phyloP scores from a whole-genome alignment of 2,797 vertebrate genomes.

The Cuculus canorus region DNA sequence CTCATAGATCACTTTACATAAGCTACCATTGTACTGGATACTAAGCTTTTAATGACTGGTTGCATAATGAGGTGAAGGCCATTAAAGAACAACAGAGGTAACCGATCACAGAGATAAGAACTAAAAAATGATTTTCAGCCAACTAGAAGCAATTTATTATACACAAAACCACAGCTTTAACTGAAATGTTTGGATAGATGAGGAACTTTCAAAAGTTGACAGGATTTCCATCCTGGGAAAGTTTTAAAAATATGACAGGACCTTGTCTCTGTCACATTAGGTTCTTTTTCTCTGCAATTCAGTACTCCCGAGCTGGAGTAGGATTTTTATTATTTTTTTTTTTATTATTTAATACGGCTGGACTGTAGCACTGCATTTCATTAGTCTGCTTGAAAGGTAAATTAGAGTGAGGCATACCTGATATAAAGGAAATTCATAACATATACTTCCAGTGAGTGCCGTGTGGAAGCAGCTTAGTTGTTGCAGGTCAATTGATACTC shows the following conservation, averaged over 20 bases:
- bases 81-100: conserved; percentile 79
- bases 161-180: conserved; percentile 75
- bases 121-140: conserved; percentile 79
- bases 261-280: not conserved
- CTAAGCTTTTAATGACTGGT: conserved; percentile 91
- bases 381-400: conserved; percentile 52
- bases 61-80: conserved; percentile 89
- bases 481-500: not conserved
- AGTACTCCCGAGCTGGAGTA: not conserved
- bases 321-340: no score
- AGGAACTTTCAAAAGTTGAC: conserved; percentile 67
- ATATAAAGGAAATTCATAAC: not conserved
- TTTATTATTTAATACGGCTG: not conserved
- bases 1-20: conserved; percentile 91
- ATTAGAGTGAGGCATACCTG: not conserved
- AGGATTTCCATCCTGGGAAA: conserved; percentile 65
- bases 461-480: not conserved
- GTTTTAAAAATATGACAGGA: conserved; percentile 7
- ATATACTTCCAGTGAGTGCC: not conserved
- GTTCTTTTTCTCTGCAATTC: not conserved
- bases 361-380: conserved; percentile 1
- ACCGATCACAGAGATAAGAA: conserved; percentile 79
- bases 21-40: conserved; percentile 87
- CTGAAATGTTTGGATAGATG: conserved; percentile 68
- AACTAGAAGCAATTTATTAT: conserved; percentile 82